Percentiles rank a stretch among this genome's conserved stretches.
Conservation (phyloP, 2,797 vertebrate species). For the Thamnophis elegans region DNA sequence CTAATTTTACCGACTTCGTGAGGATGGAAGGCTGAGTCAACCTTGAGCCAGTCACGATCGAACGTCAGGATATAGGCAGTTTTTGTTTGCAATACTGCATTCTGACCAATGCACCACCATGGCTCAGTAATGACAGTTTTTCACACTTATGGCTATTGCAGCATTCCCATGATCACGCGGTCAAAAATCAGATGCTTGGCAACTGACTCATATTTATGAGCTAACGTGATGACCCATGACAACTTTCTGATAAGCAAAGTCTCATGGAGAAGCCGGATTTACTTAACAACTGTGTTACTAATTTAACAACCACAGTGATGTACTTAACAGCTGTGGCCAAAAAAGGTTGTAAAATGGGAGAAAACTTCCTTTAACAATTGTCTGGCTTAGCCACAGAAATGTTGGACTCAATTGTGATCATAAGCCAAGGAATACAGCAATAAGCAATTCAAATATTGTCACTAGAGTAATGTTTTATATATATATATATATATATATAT, state of each 20-base stretch:
- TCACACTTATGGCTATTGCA: not conserved
- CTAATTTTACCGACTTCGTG: not conserved
- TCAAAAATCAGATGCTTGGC: not conserved
- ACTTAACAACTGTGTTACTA: not conserved
- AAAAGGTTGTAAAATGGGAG: not conserved
- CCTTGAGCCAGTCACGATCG: not conserved
- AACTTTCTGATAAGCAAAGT: not conserved
- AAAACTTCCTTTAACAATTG: not conserved
- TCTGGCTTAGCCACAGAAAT: not conserved
- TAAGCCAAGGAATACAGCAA: not conserved
- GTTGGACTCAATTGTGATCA: not conserved
- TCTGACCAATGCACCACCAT: not conserved
- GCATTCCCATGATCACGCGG: not conserved
- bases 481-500: too few relatives aligned
- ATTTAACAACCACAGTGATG: not conserved
- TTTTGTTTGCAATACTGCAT: not conserved
- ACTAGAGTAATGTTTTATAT: not conserved
- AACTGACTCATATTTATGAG: not conserved
- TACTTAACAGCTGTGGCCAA: not conserved
- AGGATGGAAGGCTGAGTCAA: not conserved
- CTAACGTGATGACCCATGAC: not conserved
- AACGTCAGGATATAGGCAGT: not conserved
- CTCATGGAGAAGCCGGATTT: not conserved
- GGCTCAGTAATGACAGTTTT: not conserved
- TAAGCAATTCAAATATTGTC: not conserved